Conservation (phyloP, 2,888 invertebrate species). For the Orthosia gothica region DNA sequence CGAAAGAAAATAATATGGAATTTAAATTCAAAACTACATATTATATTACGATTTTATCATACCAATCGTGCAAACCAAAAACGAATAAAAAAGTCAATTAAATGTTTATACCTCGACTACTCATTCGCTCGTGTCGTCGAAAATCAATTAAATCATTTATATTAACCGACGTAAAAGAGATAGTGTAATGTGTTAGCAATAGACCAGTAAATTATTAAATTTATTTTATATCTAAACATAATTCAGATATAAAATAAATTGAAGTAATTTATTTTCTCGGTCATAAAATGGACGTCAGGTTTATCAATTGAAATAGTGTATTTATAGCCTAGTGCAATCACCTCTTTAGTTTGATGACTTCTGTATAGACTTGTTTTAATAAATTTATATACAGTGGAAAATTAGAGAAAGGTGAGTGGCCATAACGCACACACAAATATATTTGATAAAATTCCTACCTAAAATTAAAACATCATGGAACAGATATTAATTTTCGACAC, state of each 20-base stretch:
- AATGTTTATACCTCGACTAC: background rate
- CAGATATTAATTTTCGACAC: too few relatives aligned
- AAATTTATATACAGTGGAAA: background rate
- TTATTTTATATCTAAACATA: slow-evolving; percentile 46
- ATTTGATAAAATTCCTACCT: background rate
- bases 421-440: background rate
- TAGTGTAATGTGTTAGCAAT: slow-evolving; percentile 28
- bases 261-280: slow-evolving; percentile 36
- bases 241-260: slow-evolving; percentile 2
- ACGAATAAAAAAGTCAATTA: slow-evolving; percentile 20
- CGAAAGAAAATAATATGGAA: background rate
- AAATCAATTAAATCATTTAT: slow-evolving; percentile 44
- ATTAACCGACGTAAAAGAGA: slow-evolving; percentile 23
- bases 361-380: slow-evolving; percentile 23
- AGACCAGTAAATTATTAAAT: slow-evolving; percentile 9
- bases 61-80: background rate
- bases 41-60: background rate
- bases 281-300: slow-evolving; percentile 25
- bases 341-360: slow-evolving; percentile 22
- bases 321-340: slow-evolving; percentile 48
- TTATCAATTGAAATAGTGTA: slow-evolving; percentile 49
- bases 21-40: background rate
- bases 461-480: too few relatives aligned
- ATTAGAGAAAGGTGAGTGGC: background rate
- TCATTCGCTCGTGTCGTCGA: slow-evolving; percentile 21